These are phyloP conservation scores for Lucinisca nassula DNA, from an alignment of 2,888 invertebrate genomes.

Conservation along the genomic window DNA sequence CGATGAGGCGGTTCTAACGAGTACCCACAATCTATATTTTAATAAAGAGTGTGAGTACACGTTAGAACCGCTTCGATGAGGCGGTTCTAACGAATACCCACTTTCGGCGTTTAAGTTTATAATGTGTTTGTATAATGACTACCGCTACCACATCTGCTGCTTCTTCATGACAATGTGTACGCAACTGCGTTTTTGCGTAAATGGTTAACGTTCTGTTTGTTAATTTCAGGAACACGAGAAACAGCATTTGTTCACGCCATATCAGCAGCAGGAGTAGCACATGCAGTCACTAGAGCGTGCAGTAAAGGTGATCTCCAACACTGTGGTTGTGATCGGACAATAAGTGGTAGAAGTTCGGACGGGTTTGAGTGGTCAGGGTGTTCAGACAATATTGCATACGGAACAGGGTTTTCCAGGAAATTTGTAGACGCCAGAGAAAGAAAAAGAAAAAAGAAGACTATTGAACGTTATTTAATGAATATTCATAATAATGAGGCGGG, in stretches of 20 bases:
- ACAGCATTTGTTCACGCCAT: conserved; percentile 98
- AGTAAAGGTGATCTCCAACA: conserved; percentile 96
- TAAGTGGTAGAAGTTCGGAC: conserved; percentile 92
- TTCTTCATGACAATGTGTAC: background rate
- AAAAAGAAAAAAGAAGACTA: conserved; percentile 94
- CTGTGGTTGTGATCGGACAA: conserved; percentile 96
- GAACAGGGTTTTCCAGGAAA: conserved; percentile 93
- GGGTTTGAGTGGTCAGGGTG: conserved; percentile 97
- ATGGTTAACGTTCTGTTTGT: too few relatives aligned
- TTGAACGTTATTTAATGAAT: conserved; percentile 97
- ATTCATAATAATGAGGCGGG: conserved; percentile 99
- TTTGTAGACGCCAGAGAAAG: conserved; percentile 97
- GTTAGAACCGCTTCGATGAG: too few relatives aligned
- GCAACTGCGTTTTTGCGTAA: too few relatives aligned
- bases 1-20: too few relatives aligned
- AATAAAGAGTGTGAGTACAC: too few relatives aligned
- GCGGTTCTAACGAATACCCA: too few relatives aligned
- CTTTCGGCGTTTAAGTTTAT: too few relatives aligned
- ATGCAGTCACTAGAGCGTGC: conserved; percentile 96
- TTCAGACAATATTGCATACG: conserved; percentile 93
- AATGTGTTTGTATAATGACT: too few relatives aligned
- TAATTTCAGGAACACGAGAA: conserved; percentile 94
- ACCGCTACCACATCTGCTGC: background rate
- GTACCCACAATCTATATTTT: too few relatives aligned
- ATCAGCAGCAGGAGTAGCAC: conserved; percentile 97